phyloP scores from a whole-genome alignment of 1,140 invertebrate species.

The Neoseiulus cucumeris region DNA sequence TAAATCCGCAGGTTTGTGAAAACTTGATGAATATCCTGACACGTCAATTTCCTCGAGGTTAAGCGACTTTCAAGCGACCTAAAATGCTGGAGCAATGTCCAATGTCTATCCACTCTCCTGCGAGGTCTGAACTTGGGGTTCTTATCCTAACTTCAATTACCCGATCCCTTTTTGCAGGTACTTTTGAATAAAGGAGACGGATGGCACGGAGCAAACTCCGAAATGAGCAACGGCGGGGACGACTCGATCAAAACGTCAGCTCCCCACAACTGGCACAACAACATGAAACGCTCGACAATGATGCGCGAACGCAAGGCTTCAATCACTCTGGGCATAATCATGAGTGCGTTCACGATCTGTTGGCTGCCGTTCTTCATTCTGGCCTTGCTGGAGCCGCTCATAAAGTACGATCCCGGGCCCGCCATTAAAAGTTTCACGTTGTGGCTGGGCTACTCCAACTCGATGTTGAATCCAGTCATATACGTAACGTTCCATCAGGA shows the following conservation, averaged over 20 bases:
- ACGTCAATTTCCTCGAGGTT: conserved; percentile 8
- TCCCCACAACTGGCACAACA: conserved; percentile 11
- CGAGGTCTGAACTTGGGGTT: background rate
- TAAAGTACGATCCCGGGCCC: conserved; percentile 51
- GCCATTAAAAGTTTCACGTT: conserved; percentile 36
- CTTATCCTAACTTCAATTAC: too few species aligned
- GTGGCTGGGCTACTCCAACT: conserved; percentile 92
- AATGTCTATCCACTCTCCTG: background rate
- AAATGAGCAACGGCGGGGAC: background rate
- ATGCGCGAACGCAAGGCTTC: conserved; percentile 47
- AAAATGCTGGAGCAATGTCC: background rate
- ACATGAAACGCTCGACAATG: conserved; percentile 15
- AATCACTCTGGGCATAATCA: conserved; percentile 75
- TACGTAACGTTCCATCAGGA: conserved; percentile 81
- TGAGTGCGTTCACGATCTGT: conserved; percentile 69
- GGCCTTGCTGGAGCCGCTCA: conserved; percentile 54
- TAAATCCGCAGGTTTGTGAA: background rate
- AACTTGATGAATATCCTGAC: background rate
- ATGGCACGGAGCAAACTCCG: background rate
- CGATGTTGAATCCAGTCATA: conserved; percentile 75
- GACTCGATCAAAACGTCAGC: background rate
- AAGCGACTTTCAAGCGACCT: background rate
- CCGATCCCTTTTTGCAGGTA: background rate
- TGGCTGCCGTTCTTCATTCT: conserved; percentile 74
- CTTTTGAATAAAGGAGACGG: background rate